Percentiles rank a stretch among this genome's conserved stretches.
phyloP scores from a whole-genome alignment of 1,140 invertebrate genomes.

The Glomeris maerens region DNA sequence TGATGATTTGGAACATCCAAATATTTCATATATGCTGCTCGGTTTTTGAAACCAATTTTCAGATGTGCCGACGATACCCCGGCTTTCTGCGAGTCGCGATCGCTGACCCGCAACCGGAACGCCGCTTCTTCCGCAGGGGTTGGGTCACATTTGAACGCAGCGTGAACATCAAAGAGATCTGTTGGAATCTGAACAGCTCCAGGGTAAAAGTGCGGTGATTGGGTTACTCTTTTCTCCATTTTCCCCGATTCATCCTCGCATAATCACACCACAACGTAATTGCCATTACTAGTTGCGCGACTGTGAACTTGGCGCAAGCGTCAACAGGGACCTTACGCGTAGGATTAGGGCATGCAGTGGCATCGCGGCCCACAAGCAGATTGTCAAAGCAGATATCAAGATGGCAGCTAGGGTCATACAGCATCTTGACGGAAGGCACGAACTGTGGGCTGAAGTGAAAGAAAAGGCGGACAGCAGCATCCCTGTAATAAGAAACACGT shows the following conservation, averaged over 20 bases:
- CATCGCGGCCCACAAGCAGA: constrained; percentile 75
- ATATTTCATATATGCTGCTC: neutral
- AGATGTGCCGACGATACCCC: constrained; percentile 86
- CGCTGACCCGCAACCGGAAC: constrained; percentile 89
- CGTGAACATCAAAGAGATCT: constrained; percentile 98
- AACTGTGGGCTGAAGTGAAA: constrained; percentile 51
- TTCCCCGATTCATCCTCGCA: constrained; percentile 4
- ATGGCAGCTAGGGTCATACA: constrained; percentile 89
- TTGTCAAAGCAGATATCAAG: constrained; percentile 83
- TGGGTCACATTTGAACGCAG: constrained; percentile 96
- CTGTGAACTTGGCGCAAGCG: constrained; percentile 82
- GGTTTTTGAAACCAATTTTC: constrained; percentile 20
- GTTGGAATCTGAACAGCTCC: constrained; percentile 96
- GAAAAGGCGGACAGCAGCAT: constrained; percentile 20
- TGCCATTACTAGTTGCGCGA: constrained; percentile 56
- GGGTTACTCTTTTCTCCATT: neutral
- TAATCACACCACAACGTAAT: neutral
- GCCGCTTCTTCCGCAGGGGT: constrained; percentile 85
- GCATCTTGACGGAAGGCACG: constrained; percentile 71
- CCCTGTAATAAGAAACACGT: neutral
- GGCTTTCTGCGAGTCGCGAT: constrained; percentile 93
- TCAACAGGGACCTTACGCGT: constrained; percentile 83
- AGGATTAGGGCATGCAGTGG: constrained; percentile 86
- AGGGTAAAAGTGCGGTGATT: constrained; percentile 43
- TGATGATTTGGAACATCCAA: constrained; percentile 4